Evolutionary conservation across 2,888 invertebrate genomes (phyloP).

Genomic region (Isotomurus palustris): DNA sequence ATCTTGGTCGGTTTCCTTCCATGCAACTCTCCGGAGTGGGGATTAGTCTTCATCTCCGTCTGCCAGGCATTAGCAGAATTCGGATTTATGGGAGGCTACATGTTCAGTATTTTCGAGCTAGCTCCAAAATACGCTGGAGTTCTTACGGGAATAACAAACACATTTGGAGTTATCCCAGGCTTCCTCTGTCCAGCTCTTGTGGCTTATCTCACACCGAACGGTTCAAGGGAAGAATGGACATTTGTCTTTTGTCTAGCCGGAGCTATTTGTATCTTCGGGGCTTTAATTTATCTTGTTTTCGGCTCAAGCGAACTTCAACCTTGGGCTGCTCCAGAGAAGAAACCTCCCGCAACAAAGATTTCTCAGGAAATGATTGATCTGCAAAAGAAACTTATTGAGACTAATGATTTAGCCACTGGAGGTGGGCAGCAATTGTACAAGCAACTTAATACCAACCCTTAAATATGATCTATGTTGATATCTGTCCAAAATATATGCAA

Average conservation of each 20-base stretch:
- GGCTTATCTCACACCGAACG: slow-evolving; percentile 49
- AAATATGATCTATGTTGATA: no score
- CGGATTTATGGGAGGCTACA: slow-evolving; percentile 50
- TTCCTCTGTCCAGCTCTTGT: slow-evolving; percentile 50
- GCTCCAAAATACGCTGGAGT: slow-evolving; percentile 54
- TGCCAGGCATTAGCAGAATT: slow-evolving; percentile 32
- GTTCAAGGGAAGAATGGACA: slow-evolving; percentile 52
- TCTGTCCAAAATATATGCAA: no score
- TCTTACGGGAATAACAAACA: slow-evolving; percentile 53
- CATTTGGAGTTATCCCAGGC: slow-evolving; percentile 51
- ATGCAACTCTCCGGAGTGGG: slow-evolving; percentile 44
- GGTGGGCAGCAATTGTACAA: no score
- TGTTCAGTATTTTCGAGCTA: slow-evolving; percentile 53
- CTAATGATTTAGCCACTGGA: no score
- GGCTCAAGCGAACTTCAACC: slow-evolving; percentile 51
- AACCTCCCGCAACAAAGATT: slow-evolving; percentile 4
- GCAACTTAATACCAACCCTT: no score
- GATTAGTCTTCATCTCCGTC: slow-evolving; percentile 30
- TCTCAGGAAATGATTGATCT: no score
- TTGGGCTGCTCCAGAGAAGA: slow-evolving; percentile 48
- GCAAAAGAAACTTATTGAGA: no score
- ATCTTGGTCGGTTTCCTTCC: slow-evolving; percentile 48
- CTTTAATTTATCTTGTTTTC: slow-evolving; percentile 50
- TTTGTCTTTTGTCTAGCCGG: slow-evolving; percentile 50
- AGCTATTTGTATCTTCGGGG: slow-evolving; percentile 49